Conservation (phyloP, 1,140 invertebrate genomes). For the Drosophila ananassae region DNA sequence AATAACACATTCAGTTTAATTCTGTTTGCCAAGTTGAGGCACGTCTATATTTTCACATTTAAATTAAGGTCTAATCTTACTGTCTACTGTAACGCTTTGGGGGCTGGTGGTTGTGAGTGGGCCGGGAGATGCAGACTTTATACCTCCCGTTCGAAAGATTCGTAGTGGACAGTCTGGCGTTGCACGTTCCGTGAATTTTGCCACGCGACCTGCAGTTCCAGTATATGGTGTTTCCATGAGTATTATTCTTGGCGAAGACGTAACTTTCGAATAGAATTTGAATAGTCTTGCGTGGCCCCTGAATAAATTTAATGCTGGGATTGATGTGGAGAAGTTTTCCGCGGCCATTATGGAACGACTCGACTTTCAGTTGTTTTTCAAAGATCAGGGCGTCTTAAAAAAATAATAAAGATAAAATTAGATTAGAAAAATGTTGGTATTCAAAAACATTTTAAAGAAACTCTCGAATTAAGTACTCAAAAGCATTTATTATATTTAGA, state of each 20-base stretch:
- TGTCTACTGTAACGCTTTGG: slow-evolving; percentile 36
- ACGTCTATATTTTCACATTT: slow-evolving; percentile 34
- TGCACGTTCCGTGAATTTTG: slow-evolving; percentile 47
- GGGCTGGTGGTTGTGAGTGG: slow-evolving; percentile 71
- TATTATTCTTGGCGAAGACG: slow-evolving; percentile 70
- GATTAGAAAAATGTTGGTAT: slow-evolving; percentile 12
- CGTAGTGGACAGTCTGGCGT: slow-evolving; percentile 67
- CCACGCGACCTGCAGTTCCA: slow-evolving; percentile 76
- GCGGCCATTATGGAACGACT: slow-evolving; percentile 7
- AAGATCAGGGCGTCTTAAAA: slow-evolving; percentile 25
- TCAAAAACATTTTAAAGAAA: too few relatives aligned
- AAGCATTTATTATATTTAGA: slow-evolving; percentile 1
- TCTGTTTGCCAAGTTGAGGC: slow-evolving; percentile 43
- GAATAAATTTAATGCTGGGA: slow-evolving; percentile 48
- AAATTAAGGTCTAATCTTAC: slow-evolving; percentile 43
- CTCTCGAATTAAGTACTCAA: too few relatives aligned
- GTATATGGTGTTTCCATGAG: slow-evolving; percentile 59
- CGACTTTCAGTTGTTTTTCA: slow-evolving; percentile 21
- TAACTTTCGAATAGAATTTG: slow-evolving; percentile 59
- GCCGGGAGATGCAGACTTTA: slow-evolving; percentile 60
- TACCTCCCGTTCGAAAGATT: slow-evolving; percentile 56
- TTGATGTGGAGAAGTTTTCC: slow-evolving; percentile 6
- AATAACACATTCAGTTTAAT: slow-evolving; percentile 40
- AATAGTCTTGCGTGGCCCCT: slow-evolving; percentile 66
- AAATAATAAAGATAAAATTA: background rate